Base-by-base conservation (phyloP, 2,113 vertebrate species). In the Saccopteryx bilineata region DNA sequence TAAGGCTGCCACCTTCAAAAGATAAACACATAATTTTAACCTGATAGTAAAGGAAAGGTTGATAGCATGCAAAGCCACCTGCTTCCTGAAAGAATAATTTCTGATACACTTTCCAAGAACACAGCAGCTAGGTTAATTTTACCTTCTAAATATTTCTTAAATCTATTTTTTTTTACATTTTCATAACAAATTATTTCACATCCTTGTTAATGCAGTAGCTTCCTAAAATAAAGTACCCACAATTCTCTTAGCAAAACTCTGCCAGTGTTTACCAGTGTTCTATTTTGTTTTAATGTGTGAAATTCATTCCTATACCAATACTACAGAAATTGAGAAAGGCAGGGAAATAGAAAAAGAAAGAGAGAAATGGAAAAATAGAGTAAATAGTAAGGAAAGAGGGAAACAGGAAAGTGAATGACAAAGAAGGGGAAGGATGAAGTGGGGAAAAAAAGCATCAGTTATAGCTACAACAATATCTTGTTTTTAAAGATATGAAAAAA, bases 211-310 rank as follows among this genome's bases (percentile, higher is more conserved):
- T 58, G 54, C 26, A 78, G 21, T 89, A 26, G 46, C n/a, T 78
- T 95, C 71, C 26, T 28, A 83, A 83, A 95, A 52, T 50, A 85
- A 94, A 26, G 85, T 68, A 76, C 19, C 3, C 33, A 46, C 28
- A 24, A 82, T 85, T 52, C 1, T 79, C 9, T 87, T 33, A 71
- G 71, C 78, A 72, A 93, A 86, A 28, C 1, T 71, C 56, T 58
- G 65, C 2, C 1, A 23, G 26, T 48, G 12, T 9, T 93, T 78
- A 63, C 2, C 1, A 23, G 26, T 48, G 12, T 9, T 93, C 72
- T 76, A 24, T 39, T 82, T 90, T 87, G 17, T 3, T 68, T 75
- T 71, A 87, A 82, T 69, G 13, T 7, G 15, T 56, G 19, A 2
- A 71, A 68, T 61, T 48, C 28, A 54, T 61, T 39, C 86, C 26